Base-by-base conservation (phyloP, 2,797 vertebrate genomes). In the Sebastes baramenuke region DNA sequence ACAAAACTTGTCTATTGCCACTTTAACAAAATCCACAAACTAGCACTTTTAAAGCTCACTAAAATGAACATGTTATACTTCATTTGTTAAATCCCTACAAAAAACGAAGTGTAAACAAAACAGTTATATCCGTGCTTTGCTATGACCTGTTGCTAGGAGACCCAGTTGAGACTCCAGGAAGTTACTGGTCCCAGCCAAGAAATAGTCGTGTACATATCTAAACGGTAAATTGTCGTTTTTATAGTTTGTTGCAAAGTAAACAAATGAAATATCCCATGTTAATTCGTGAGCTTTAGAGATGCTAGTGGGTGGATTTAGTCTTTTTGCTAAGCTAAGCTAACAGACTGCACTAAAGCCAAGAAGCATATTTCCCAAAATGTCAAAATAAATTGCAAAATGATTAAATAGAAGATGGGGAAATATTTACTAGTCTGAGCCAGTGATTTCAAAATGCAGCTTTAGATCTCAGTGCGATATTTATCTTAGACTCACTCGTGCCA, bases 391-490 rank as follows among this genome's bases (percentile, higher is more conserved):
- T 20, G 56, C 3, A 38, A 70, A 52, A 67, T 25, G 8, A 59
- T 36, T 1, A 62, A 52, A 22, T 5, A 13, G 16, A 69, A 5
- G 18, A 54, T 13, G 6, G 4, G 5, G 30, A 59, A 42, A 71
- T 20, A 52, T 4, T 8, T 2, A n/a, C 70, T n/a, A 25, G 9
- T 66, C 25, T 10, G 10, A 5, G 6, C 8, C 20, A 46, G 25
- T 1, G 24, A 70, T 77, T 73, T 75, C 9, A 52, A 82, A 80
- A 77, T 29, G 38, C 27, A 58, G 70, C 56, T 80, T 70, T 58
- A 67, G 18, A 46, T 58, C 25, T 49, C 9, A 8, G 36, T 49
- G 64, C 12, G 20, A 86, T 42, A 77, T 83, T 49, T 36, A 72
- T 22, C 16, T 68, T 49, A 12, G 42, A 56, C 68, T 82, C 25